Evolutionary conservation across 1,140 invertebrate genomes (phyloP).

Genomic region (Harpegnathos saltator): DNA sequence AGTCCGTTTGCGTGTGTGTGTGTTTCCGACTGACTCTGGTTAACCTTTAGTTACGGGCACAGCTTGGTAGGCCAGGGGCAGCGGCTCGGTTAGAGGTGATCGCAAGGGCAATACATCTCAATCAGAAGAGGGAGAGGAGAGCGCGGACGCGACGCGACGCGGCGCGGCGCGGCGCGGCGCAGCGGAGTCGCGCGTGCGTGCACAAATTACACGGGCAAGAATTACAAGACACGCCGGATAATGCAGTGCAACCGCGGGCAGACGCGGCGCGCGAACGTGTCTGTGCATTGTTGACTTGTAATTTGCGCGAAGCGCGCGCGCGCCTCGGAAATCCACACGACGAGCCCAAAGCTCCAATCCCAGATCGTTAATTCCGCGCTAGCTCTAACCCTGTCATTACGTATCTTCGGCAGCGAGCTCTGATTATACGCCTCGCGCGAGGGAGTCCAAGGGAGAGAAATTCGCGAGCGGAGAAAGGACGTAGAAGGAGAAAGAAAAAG

Average conservation of each 20-base stretch:
- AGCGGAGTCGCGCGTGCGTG: too few relatives aligned
- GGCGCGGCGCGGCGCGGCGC: too few relatives aligned
- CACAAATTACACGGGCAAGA: too few relatives aligned
- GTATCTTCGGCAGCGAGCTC: conserved; percentile 68
- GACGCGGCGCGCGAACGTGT: not conserved
- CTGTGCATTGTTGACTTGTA: conserved; percentile 13
- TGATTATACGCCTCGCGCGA: conserved; percentile 70
- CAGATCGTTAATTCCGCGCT: conserved; percentile 71
- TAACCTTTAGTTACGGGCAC: not conserved
- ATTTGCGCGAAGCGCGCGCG: conserved; percentile 50
- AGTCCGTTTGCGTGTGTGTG: not conserved
- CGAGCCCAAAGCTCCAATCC: conserved; percentile 52
- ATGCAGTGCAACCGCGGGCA: not conserved
- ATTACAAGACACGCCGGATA: too few relatives aligned
- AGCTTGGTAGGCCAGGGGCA: too few relatives aligned
- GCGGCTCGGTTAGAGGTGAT: too few relatives aligned
- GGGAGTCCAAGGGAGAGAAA: conserved; percentile 4
- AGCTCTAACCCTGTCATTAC: conserved; percentile 72
- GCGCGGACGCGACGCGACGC: too few relatives aligned
- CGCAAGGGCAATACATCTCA: too few relatives aligned
- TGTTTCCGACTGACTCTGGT: conserved; percentile 1
- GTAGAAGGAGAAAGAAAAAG: conserved; percentile 4
- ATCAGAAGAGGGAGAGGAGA: too few relatives aligned
- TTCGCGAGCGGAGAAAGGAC: not conserved
- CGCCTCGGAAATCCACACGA: conserved; percentile 40